These are phyloP conservation scores for Melinaea menophilus DNA, from an alignment of 2,888 invertebrate species.

Conservation along the genomic window DNA sequence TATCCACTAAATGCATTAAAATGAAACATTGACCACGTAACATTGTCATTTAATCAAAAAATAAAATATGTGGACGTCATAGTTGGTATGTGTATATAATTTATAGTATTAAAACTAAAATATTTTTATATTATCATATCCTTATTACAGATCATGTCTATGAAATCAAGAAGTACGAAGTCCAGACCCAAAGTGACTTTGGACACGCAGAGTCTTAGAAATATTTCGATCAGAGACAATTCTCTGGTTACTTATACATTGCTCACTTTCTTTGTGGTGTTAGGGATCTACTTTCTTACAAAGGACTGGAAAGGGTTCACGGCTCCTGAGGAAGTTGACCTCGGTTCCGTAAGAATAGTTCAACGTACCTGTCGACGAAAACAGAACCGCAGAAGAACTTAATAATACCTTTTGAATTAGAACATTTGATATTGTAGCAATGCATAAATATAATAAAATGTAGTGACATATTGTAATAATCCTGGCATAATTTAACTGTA, in stretches of 20 bases:
- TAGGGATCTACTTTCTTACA: constrained; percentile 44
- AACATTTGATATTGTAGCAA: background rate
- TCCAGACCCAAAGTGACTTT: constrained; percentile 22
- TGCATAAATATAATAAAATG: background rate
- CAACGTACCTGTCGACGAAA: constrained; percentile 34
- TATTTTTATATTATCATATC: background rate
- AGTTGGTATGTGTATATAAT: no score
- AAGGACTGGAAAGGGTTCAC: constrained; percentile 55
- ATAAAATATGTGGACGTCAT: no score
- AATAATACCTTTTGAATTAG: background rate
- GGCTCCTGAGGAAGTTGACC: constrained; percentile 58
- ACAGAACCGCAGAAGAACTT: constrained; percentile 17
- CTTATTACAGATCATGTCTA: constrained; percentile 26
- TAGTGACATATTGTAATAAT: background rate
- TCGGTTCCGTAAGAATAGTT: constrained; percentile 48
- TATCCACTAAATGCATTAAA: constrained; percentile 43
- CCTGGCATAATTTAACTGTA: constrained; percentile 21
- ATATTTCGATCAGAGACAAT: constrained; percentile 22
- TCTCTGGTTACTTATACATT: constrained; percentile 42
- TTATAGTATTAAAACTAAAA: background rate
- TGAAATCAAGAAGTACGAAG: constrained; percentile 27
- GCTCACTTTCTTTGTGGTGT: constrained; percentile 42
- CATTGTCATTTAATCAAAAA: background rate
- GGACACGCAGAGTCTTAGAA: constrained; percentile 22
- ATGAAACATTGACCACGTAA: constrained; percentile 38